Evolutionary conservation across 2,888 invertebrate genomes (phyloP), one percentile per base, ranked within the genome.

Genomic region (Clusia tigrina): DNA sequence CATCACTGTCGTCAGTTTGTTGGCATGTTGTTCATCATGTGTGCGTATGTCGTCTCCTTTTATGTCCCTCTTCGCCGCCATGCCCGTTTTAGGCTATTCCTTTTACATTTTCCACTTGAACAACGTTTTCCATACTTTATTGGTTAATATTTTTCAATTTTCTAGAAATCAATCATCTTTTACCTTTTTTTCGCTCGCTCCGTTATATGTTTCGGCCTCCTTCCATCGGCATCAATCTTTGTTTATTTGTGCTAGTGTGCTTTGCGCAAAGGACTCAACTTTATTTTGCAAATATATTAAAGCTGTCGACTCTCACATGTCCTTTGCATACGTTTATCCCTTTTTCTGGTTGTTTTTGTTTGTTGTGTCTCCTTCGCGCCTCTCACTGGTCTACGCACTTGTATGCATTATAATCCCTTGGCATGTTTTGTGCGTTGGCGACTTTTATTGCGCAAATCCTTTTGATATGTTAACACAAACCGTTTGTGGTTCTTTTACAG

Each of bases 91-190:
- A 26, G 38, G 17, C 9, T 32, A n/a, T 22, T 15, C 51, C 23
- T 37, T 24, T 17, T 23, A 69, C 68, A 71, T 69, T 63, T 60
- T 55, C 53, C 37, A 22, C 42, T 18, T 54, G 32, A 52, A 38
- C 17, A 56, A 42, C 37, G 25, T 22, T 54, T 53, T 38, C 20
- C 32, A 60, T 60, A 46, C 57, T 62, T 42, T 60, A 46, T 20
- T 57, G 24, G 66, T 69, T 65, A 64, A 66, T 66, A 64, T 69
- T 62, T 60, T 54, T 65, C 71, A 78, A 71, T 67, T 69, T 65
- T 67, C 66, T 67, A 71, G 68, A 79, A 79, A 79, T 79, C 77
- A 78, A 80, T 79, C 79, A 78, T 74, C 69, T 73, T 70, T 68
- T 61, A 65, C 20, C 48, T 22, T 48, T 48, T 22, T 22, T 15